phyloP scores from a whole-genome alignment of 1,140 invertebrate genomes.

The Lepidurus apus region DNA sequence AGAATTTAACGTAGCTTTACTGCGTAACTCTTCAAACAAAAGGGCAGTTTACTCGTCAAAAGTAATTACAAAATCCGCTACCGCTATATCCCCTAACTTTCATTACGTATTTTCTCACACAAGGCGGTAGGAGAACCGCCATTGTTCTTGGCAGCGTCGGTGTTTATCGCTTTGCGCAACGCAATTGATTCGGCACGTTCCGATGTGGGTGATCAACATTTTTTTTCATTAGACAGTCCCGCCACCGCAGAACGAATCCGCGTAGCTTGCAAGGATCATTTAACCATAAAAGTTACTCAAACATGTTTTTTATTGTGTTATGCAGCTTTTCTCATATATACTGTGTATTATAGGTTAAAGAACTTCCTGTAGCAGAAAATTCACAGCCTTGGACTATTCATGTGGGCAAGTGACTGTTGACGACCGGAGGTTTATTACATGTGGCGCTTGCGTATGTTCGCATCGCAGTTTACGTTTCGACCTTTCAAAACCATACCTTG shows the following conservation, averaged over 20 bases:
- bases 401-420: neutral
- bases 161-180: conserved; percentile 86
- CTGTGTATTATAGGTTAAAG: too few relatives aligned
- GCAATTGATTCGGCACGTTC: conserved; percentile 71
- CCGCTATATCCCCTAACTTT: neutral
- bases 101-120: neutral
- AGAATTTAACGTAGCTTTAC: conserved; percentile 85
- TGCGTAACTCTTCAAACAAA: conserved; percentile 80
- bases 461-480: conserved; percentile 45
- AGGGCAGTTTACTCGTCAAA: conserved; percentile 92
- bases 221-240: conserved; percentile 79
- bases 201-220: conserved; percentile 56
- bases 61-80: conserved; percentile 48
- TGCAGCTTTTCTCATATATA: too few relatives aligned
- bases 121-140: conserved; percentile 93
- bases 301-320: too few relatives aligned
- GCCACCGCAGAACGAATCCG: conserved; percentile 83
- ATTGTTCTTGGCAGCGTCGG: conserved; percentile 76
- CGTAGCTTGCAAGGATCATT: conserved; percentile 79
- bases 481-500: conserved; percentile 52
- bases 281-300: conserved; percentile 64
- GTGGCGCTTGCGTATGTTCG: conserved; percentile 45
- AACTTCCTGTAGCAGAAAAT: too few relatives aligned
- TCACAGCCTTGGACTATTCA: too few relatives aligned
- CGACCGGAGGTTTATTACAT: neutral